phyloP scores from a whole-genome alignment of 1,140 invertebrate genomes.

The Eulimnadia texana region DNA sequence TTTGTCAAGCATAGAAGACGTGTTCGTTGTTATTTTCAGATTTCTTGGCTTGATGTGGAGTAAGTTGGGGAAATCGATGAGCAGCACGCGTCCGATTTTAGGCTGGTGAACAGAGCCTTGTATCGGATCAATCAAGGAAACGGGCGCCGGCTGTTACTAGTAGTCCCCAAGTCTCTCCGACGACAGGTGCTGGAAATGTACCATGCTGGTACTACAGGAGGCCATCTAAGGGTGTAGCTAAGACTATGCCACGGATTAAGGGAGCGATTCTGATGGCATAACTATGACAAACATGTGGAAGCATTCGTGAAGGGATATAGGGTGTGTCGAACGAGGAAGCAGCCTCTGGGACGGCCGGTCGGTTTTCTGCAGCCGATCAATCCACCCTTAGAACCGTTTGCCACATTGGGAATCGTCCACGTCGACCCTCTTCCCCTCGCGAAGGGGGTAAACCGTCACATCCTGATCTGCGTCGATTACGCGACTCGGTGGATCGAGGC shows the following conservation, averaged over 20 bases:
- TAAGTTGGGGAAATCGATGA: neutral
- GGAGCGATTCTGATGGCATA: constrained; percentile 19
- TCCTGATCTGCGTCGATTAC: constrained; percentile 23
- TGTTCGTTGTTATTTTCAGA: no score
- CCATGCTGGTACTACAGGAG: constrained; percentile 19
- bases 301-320: constrained; percentile 17
- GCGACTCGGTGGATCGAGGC: constrained; percentile 24
- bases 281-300: constrained; percentile 14
- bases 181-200: constrained; percentile 8
- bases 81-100: no score
- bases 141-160: constrained; percentile 15
- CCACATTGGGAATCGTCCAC: constrained; percentile 25
- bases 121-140: neutral
- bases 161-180: constrained; percentile 8
- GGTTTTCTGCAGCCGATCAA: constrained; percentile 15
- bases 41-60: no score
- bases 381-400: constrained; percentile 17
- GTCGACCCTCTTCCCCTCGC: constrained; percentile 22
- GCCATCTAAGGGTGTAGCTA: constrained; percentile 20
- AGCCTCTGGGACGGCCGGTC: neutral
- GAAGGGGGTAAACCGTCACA: constrained; percentile 21
- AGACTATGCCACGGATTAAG: constrained; percentile 18
- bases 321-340: constrained; percentile 20
- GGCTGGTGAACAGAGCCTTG: neutral
- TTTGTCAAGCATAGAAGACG: no score